phyloP scores from a whole-genome alignment of 1,140 invertebrate species.

The Drosophila obscura region DNA sequence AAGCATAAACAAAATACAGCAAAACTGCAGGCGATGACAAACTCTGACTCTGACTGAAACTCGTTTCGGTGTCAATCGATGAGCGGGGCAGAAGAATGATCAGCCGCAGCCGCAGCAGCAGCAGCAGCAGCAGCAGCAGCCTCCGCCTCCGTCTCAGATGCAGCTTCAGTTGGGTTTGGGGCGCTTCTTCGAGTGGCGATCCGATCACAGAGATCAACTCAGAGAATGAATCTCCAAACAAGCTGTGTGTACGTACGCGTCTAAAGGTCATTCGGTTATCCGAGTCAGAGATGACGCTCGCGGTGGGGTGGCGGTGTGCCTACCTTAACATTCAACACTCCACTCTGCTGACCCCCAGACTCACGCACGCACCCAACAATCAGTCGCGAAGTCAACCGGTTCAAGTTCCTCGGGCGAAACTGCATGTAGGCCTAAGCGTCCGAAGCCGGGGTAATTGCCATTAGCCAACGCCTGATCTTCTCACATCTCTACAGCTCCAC shows the following conservation, averaged over 20 bases:
- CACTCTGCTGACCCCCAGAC: slow-evolving; percentile 57
- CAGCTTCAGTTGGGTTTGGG: background rate
- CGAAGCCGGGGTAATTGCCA: slow-evolving; percentile 44
- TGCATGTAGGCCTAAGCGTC: slow-evolving; percentile 65
- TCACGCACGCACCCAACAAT: slow-evolving; percentile 34
- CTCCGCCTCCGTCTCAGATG: background rate
- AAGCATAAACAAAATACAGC: slow-evolving; percentile 33
- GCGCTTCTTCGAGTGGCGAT: slow-evolving; percentile 12
- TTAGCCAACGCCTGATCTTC: slow-evolving; percentile 59
- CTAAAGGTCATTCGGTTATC: slow-evolving; percentile 76
- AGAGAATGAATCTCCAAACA: background rate
- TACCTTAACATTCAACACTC: slow-evolving; percentile 82
- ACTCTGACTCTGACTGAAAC: slow-evolving; percentile 48
- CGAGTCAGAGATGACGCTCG: slow-evolving; percentile 38
- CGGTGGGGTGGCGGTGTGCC: slow-evolving; percentile 43
- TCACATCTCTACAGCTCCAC: slow-evolving; percentile 5
- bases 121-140: slow-evolving; percentile 2
- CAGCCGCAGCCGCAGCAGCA: background rate
- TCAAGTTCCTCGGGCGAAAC: slow-evolving; percentile 44
- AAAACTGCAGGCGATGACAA: slow-evolving; percentile 53
- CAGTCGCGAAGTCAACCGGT: slow-evolving; percentile 63
- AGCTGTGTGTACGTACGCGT: slow-evolving; percentile 56
- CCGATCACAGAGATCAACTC: slow-evolving; percentile 2
- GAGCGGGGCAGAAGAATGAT: slow-evolving; percentile 24
- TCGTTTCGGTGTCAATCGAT: slow-evolving; percentile 43